Percentiles rank a stretch among this genome's conserved stretches.
phyloP scores from a whole-genome alignment of 1,140 invertebrate species.

The Aphaenogaster rudis region DNA sequence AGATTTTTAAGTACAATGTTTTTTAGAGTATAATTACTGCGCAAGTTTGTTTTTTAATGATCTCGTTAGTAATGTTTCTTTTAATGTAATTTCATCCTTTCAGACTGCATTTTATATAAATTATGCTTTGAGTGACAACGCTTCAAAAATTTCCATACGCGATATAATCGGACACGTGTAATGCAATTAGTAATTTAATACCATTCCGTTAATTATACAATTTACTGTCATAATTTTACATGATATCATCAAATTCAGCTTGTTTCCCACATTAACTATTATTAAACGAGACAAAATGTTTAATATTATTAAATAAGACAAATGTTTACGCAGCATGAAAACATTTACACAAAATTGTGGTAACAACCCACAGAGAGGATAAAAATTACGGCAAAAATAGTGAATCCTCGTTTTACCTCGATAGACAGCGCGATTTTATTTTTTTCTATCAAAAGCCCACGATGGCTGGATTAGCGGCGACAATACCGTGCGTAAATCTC shows the following conservation, averaged over 20 bases:
- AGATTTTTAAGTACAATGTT: neutral
- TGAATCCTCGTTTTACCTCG: constrained; percentile 3
- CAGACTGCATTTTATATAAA: neutral
- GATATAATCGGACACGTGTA: constrained; percentile 30
- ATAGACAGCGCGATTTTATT: neutral
- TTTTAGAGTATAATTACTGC: neutral
- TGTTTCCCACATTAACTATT: neutral
- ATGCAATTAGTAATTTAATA: constrained; percentile 21
- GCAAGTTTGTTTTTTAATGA: neutral
- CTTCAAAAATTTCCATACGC: neutral
- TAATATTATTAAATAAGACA: neutral
- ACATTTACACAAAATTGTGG: neutral
- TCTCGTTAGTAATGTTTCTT: neutral
- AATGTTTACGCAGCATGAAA: neutral
- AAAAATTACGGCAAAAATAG: neutral
- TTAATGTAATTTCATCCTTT: neutral
- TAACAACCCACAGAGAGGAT: neutral
- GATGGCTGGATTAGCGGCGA: neutral
- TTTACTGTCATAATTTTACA: constrained; percentile 20
- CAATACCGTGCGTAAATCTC: neutral
- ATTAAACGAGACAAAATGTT: neutral
- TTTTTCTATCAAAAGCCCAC: neutral
- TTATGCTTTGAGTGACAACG: neutral
- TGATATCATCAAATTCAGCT: neutral
- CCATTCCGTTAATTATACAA: constrained; percentile 25